Conservation (phyloP, 2,797 vertebrate genomes). For the Epinephelus malabaricus region DNA sequence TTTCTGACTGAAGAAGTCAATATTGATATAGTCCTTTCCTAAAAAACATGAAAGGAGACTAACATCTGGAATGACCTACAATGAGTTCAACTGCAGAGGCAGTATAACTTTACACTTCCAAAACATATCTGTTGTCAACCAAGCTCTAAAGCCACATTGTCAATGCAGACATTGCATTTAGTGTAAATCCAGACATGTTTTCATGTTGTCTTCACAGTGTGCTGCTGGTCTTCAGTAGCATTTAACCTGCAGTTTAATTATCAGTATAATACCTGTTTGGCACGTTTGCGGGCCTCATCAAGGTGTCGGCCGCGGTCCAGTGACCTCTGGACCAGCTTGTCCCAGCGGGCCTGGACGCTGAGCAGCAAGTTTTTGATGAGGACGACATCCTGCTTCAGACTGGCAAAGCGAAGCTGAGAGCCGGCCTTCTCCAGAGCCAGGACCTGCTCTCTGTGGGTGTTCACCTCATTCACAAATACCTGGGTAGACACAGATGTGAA, state of each 20-base stretch:
- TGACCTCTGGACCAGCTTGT: conserved; percentile 97
- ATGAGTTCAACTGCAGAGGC: neutral
- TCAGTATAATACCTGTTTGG: conserved; percentile 91
- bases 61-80: neutral
- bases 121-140: neutral
- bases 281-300: conserved; percentile 96
- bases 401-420: conserved; percentile 97
- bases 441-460: conserved; percentile 95
- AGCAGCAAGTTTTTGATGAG: conserved; percentile 98
- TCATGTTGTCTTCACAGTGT: neutral
- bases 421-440: conserved; percentile 96
- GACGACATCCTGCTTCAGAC: conserved; percentile 98
- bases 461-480: conserved; percentile 99
- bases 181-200: neutral
- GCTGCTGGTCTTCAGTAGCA: neutral
- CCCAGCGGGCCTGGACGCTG: conserved; percentile 98
- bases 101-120: neutral
- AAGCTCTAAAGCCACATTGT: neutral
- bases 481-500: conserved; percentile 57
- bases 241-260: neutral
- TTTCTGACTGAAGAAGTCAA: neutral
- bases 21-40: neutral
- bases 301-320: conserved; percentile 95
- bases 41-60: neutral
- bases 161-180: neutral